A percentile compares a stretch with the other conserved stretches of the same genome.
phyloP scores from a whole-genome alignment of 2,797 vertebrate genomes.

The Pipistrellus pipistrellus region DNA sequence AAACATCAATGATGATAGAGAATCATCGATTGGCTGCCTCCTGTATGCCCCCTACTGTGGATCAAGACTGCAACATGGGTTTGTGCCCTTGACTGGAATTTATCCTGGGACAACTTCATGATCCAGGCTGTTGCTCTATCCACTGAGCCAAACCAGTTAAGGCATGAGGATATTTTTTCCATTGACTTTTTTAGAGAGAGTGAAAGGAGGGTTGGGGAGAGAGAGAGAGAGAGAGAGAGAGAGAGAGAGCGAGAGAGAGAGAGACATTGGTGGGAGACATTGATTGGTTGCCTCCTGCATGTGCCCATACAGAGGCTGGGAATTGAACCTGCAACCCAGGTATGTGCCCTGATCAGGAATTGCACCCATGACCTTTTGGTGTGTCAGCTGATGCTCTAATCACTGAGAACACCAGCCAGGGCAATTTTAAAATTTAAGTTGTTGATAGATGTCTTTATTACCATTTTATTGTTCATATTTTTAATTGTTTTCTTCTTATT shows the following conservation, averaged over 20 bases:
- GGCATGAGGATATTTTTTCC: background rate
- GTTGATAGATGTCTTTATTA: background rate
- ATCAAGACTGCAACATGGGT: too few relatives aligned
- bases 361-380: background rate
- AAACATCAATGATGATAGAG: background rate
- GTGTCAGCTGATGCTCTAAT: background rate
- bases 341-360: background rate
- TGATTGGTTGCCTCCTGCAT: background rate
- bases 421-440: background rate
- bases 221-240: too few relatives aligned
- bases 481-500: background rate
- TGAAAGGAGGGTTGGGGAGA: too few relatives aligned
- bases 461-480: background rate
- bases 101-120: too few relatives aligned
- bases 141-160: too few relatives aligned
- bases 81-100: too few relatives aligned
- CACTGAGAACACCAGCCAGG: background rate
- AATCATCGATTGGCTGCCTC: too few relatives aligned
- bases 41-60: too few relatives aligned
- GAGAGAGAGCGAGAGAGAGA: background rate
- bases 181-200: too few relatives aligned
- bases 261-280: background rate
- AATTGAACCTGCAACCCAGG: background rate
- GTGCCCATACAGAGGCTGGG: too few relatives aligned
- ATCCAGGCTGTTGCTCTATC: too few relatives aligned